These are phyloP conservation scores for Phrynosoma blainvillii DNA, from an alignment of 2,113 vertebrate genomes.

Conservation along the genomic window DNA sequence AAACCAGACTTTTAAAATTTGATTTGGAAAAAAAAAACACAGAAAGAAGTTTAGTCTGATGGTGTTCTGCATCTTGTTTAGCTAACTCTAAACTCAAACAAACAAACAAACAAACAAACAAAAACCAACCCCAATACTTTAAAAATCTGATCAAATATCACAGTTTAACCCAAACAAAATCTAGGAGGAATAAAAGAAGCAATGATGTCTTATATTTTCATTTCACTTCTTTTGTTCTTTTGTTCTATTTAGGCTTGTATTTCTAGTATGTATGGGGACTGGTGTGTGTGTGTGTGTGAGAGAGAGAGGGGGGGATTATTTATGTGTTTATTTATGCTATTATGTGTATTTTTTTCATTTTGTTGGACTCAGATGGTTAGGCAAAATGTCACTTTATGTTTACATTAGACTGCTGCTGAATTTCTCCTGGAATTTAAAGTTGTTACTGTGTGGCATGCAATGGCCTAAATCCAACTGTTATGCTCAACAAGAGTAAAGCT, in stretches of 20 bases:
- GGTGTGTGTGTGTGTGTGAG: neutral
- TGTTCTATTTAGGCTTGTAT: neutral
- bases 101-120: neutral
- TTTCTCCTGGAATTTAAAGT: neutral
- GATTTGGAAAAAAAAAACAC: constrained; percentile 56
- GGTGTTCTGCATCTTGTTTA: neutral
- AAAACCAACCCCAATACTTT: neutral
- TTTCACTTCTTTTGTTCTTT: neutral
- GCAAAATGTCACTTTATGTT: neutral
- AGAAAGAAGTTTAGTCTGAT: constrained; percentile 31
- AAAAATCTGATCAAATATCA: neutral
- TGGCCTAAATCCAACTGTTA: neutral
- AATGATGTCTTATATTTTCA: neutral
- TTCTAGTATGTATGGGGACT: neutral
- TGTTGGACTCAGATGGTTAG: neutral
- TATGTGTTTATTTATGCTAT: neutral
- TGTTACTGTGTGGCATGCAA: neutral
- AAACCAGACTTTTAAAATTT: constrained; percentile 63
- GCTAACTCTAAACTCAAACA: neutral
- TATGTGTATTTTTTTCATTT: neutral
- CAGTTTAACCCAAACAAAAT: neutral
- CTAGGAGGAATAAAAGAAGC: neutral
- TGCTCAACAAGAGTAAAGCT: too few relatives aligned
- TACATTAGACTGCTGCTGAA: neutral
- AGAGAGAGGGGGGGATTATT: neutral